A percentile compares a stretch with the other conserved stretches of the same genome.
Conservation (phyloP, 2,797 vertebrate genomes). For the Notolepis coatsorum region DNA sequence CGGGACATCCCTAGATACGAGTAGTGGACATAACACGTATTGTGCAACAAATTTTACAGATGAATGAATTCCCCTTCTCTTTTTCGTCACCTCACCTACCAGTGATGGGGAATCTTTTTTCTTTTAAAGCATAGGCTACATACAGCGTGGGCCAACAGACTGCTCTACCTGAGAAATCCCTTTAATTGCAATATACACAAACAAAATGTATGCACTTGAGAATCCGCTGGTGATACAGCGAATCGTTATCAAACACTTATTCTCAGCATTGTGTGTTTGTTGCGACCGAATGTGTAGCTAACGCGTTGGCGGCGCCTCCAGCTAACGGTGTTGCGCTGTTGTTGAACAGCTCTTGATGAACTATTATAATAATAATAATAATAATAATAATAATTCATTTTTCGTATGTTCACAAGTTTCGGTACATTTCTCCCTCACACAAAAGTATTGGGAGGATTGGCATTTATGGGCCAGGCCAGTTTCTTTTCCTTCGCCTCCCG, state of each 20-base stretch:
- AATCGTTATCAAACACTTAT: slow-evolving; percentile 10
- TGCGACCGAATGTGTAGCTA: neutral
- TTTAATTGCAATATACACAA: neutral
- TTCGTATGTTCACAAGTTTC: slow-evolving; percentile 6
- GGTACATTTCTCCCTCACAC: slow-evolving; percentile 73
- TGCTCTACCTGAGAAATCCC: slow-evolving; percentile 32
- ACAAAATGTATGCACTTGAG: neutral
- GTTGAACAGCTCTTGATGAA: slow-evolving; percentile 5
- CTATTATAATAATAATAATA: neutral
- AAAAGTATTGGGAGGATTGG: slow-evolving; percentile 93
- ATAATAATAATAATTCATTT: neutral
- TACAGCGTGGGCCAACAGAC: too few relatives aligned
- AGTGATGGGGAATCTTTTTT: too few relatives aligned
- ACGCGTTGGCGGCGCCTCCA: slow-evolving; percentile 12
- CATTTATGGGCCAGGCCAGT: slow-evolving; percentile 92
- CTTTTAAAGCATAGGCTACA: neutral
- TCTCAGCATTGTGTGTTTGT: slow-evolving; percentile 3
- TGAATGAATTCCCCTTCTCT: neutral
- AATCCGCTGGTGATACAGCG: slow-evolving; percentile 1
- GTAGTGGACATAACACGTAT: neutral
- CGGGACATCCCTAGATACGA: too few relatives aligned
- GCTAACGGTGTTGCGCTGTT: slow-evolving; percentile 15
- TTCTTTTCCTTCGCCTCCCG: slow-evolving; percentile 93
- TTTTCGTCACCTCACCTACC: too few relatives aligned
- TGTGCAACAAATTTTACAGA: slow-evolving; percentile 15